Conservation (phyloP, 2,888 invertebrate genomes). For the Xestobium rufovillosum region DNA sequence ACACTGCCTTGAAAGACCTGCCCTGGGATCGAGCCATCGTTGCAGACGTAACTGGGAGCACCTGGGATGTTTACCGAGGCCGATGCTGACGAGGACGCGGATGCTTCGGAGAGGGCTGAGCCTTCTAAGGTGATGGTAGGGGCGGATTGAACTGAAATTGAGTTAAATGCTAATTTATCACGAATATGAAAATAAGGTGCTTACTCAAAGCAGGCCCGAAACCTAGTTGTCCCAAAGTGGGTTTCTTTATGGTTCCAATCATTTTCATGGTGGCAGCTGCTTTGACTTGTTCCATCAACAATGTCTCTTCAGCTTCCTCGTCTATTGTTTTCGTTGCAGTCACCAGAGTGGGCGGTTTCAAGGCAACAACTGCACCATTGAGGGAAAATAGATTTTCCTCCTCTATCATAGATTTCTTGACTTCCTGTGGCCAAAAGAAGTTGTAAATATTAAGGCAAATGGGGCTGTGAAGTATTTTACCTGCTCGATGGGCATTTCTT, state of each 20-base stretch:
- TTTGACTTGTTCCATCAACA: constrained; percentile 9
- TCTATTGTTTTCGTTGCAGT: constrained; percentile 25
- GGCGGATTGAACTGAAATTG: neutral
- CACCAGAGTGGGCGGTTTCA: constrained; percentile 32
- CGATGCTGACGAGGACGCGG: neutral
- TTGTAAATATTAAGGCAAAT: neutral
- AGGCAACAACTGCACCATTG: constrained; percentile 48
- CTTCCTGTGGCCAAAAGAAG: constrained; percentile 19
- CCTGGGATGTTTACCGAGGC: neutral
- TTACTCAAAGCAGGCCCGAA: constrained; percentile 41
- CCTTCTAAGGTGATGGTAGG: neutral
- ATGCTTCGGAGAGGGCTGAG: neutral
- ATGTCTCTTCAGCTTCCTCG: constrained; percentile 34
- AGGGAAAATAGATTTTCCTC: constrained; percentile 45
- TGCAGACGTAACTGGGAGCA: neutral
- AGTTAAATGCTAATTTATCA: too few relatives aligned
- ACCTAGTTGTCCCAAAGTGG: constrained; percentile 44
- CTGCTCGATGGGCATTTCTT: constrained; percentile 38
- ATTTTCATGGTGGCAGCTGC: constrained; percentile 25
- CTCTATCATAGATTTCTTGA: constrained; percentile 40
- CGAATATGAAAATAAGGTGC: too few relatives aligned
- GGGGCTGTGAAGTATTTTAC: neutral
- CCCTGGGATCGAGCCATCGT: neutral
- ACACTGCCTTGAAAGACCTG: neutral
- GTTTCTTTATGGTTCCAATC: constrained; percentile 23